Evolutionary conservation across 2,888 invertebrate species (phyloP), one percentile per base, ranked within the genome.

Genomic region (Odontomyia ornata): DNA sequence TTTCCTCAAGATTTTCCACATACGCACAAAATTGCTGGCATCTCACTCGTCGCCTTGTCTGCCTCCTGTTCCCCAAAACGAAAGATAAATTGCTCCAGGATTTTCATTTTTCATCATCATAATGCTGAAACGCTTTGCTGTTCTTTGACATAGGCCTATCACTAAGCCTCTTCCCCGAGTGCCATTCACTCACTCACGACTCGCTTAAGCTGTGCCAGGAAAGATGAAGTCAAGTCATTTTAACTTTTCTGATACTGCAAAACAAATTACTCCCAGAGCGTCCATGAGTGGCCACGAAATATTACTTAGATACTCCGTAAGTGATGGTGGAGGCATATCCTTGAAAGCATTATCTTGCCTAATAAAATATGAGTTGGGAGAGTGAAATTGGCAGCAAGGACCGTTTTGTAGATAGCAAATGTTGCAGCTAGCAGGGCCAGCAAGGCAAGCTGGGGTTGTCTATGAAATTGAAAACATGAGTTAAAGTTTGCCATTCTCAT

Each of bases 171-270:
- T 27, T 47, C 46, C 65, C 21, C 27, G 23, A n/a, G 67, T 3
- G n/a, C 36, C 47, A 25, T 43, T 36, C 21, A 25, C 27, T 25
- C 69, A n/a, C 46, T 46, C 46, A 47, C 69, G 25, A 69, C 46
- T 47, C 69, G 30, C 47, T 47, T 47, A 69, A 69, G 30, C 69
- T 69, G 62, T 52, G 73, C 36, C 60, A 43, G 43, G 21, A 57
- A 73, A 60, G 73, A 73, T 73, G 73, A 73, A 43, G 73, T 57
- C 73, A 73, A 73, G 73, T 73, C 60, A 28, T 73, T 73, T 73
- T 57, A 73, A 73, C 73, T 73, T 57, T 57, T 57, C 15, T 25
- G 60, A 73, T 73, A 73, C 73, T 73, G 30, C 30, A 30, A 69
- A 73, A 57, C 43, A 73, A 57, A 73, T 73, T 73, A 73, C 60